Base-by-base conservation (phyloP, 2,888 invertebrate species). In the Drosophila trichaetosa region DNA sequence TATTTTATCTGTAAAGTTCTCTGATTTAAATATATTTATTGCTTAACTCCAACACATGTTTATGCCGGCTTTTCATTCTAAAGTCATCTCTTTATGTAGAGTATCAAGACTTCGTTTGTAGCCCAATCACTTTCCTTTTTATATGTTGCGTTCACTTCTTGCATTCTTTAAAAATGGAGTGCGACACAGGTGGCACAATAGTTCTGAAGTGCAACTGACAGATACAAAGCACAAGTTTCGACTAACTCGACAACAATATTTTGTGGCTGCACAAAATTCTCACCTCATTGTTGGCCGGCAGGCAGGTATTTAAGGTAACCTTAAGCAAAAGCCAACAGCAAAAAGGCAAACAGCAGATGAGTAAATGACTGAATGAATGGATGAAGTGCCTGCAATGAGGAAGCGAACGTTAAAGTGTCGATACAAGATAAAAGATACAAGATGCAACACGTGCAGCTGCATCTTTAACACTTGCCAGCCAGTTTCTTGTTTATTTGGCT, bases 131-230 rank as follows among this genome's bases (percentile, higher is more conserved):
- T 33, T 36, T 49, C 10, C 2, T 51, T 54, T 57, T 62, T 49
- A 21, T 8, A 49, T 38, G 16, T 27, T 46, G 33, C 31, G 27
- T 54, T 61, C 46, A 51, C 48, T 56, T 59, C 38, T 38, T 46
- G 51, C 63, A 51, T 61, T 69, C 42, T 36, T 49, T 29, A 29
- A 60, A 71, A 75, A 68, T 70, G 61, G 77, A 66, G 86, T 85
- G 89, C 89, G 88, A 85, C 84, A 85, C 84, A 89, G 83, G 87
- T 89, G 71, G 89, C 87, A 71, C 85, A 79, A 8, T 24, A 69
- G 61, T 77, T 68, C 63, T 66, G 56, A 76, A 71, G 61, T 73
- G 73, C 76, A 82, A 65, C 80, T 80, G 83, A 85, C 77, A 75
- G 84, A 80, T 80, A 68, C 71, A 73, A 82, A 77, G 63, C 83